Percentiles rank a stretch among this genome's conserved stretches.
Evolutionary conservation across 1,140 invertebrate genomes (phyloP).

Genomic region (Drosophila setifemur): DNA sequence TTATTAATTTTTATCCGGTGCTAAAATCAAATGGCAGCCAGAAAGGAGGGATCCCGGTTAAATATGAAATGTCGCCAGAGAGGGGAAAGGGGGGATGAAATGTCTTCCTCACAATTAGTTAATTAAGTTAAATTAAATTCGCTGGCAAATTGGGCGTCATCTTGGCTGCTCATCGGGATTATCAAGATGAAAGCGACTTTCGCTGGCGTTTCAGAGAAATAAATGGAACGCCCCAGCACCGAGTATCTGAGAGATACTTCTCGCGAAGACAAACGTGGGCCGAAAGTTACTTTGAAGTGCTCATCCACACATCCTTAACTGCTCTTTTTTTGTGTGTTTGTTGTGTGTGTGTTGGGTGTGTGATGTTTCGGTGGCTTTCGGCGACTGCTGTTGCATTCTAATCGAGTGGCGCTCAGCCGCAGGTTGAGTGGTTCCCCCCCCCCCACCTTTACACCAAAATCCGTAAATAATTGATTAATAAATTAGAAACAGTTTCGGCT

Average conservation of each 20-base stretch:
- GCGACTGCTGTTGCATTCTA: conserved; percentile 29
- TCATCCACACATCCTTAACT: conserved; percentile 9
- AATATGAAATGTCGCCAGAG: not conserved
- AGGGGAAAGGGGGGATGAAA: not conserved
- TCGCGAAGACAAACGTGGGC: conserved; percentile 5
- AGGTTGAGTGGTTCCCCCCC: not conserved
- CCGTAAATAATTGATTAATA: conserved; percentile 46
- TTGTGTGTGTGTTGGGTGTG: no score
- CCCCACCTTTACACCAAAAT: not conserved
- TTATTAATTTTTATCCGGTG: no score
- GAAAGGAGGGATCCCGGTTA: no score
- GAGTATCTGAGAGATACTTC: no score
- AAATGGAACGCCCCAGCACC: no score
- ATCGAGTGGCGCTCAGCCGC: conserved; percentile 9
- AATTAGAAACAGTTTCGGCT: conserved; percentile 31
- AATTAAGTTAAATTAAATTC: conserved; percentile 31
- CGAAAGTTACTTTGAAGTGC: conserved; percentile 16
- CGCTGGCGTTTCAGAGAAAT: conserved; percentile 9
- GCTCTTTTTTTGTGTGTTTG: not conserved
- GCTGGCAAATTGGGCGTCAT: conserved; percentile 18
- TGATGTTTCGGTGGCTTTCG: conserved; percentile 1
- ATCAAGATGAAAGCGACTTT: conserved; percentile 33
- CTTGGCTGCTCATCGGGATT: conserved; percentile 21
- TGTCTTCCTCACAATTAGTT: conserved; percentile 20
- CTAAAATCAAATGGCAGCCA: no score